Conservation (phyloP, 2,888 invertebrate species). For the Volucella inflata region DNA sequence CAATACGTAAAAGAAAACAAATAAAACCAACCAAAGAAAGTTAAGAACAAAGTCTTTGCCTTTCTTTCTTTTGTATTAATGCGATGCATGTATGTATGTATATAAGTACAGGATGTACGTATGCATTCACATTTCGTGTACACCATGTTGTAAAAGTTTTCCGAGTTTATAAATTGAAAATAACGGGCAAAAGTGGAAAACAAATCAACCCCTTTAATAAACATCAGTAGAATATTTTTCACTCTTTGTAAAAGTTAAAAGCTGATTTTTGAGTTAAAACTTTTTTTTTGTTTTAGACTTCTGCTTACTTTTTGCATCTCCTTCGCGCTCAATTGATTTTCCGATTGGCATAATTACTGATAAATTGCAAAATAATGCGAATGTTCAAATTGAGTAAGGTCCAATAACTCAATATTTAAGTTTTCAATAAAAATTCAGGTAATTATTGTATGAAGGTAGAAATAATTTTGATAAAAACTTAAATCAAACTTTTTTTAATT, state of each 20-base stretch:
- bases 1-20: too few relatives aligned
- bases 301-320: conserved; percentile 3
- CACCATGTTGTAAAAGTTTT: conserved; percentile 39
- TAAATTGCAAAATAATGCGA: too few relatives aligned
- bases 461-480: too few relatives aligned
- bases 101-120: not conserved
- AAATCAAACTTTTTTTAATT: too few relatives aligned
- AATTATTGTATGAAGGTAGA: too few relatives aligned
- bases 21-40: not conserved
- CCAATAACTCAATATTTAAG: too few relatives aligned
- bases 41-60: conserved; percentile 12
- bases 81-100: conserved; percentile 17
- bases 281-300: not conserved
- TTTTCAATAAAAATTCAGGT: too few relatives aligned
- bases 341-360: too few relatives aligned
- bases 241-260: not conserved
- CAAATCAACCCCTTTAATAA: conserved; percentile 52
- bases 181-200: conserved; percentile 49
- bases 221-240: conserved; percentile 24
- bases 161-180: conserved; percentile 61
- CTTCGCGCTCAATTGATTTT: too few relatives aligned
- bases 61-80: conserved; percentile 15
- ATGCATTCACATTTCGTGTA: not conserved
- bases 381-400: too few relatives aligned
- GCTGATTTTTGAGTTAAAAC: not conserved